These are phyloP conservation scores for Drymonia ruficornis DNA, from an alignment of 2,888 invertebrate genomes.

Conservation along the genomic window DNA sequence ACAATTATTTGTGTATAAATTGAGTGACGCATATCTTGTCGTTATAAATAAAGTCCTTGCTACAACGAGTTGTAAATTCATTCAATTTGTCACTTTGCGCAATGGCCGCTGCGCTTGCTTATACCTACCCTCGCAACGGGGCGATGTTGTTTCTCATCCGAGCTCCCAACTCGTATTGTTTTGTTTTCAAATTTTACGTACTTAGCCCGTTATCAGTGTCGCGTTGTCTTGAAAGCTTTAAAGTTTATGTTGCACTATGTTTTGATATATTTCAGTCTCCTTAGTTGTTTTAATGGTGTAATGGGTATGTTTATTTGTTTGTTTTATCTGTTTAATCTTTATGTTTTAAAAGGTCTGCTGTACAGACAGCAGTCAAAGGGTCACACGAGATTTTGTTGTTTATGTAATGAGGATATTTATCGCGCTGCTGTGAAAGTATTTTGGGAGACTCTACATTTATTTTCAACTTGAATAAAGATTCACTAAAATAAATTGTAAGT, in stretches of 20 bases:
- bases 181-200: conserved; percentile 43
- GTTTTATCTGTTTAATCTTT: neutral
- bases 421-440: neutral
- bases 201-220: conserved; percentile 36
- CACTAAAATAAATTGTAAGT: neutral
- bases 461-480: neutral
- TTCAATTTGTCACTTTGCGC: conserved; percentile 68
- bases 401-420: no score
- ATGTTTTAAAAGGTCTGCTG: neutral
- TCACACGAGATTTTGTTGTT: no score
- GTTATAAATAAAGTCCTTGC: conserved; percentile 14
- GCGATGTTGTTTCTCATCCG: conserved; percentile 32
- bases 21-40: no score
- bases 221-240: conserved; percentile 33
- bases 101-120: conserved; percentile 46
- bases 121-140: conserved; percentile 38
- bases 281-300: neutral
- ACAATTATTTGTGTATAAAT: no score
- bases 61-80: conserved; percentile 57
- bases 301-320: no score
- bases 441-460: neutral
- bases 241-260: conserved; percentile 10
- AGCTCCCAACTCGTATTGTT: conserved; percentile 27
- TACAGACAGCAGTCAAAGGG: no score
- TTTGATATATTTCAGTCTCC: neutral